Evolutionary conservation across 2,888 invertebrate species (phyloP).

Genomic region (Drosophila aldrichi): DNA sequence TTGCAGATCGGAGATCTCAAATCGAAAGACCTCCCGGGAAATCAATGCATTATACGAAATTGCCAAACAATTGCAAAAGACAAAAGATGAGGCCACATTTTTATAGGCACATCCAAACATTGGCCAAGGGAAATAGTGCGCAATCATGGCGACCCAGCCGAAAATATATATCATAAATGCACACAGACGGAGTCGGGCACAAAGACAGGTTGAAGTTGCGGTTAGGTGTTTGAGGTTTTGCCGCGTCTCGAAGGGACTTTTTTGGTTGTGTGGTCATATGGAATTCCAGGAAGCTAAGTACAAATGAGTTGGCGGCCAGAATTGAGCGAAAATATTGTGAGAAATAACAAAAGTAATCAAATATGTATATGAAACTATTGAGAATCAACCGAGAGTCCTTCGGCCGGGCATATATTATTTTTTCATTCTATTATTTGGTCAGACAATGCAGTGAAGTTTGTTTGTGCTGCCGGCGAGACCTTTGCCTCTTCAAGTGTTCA

Average conservation of each 20-base stretch:
- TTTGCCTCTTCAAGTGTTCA: constrained; percentile 26
- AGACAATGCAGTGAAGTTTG: constrained; percentile 35
- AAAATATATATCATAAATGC: constrained; percentile 71
- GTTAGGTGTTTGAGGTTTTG: constrained; percentile 70
- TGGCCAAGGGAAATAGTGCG: constrained; percentile 53
- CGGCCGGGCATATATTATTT: constrained; percentile 16
- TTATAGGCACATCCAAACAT: constrained; percentile 73
- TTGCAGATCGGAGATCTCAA: constrained; percentile 9
- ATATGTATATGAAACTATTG: constrained; percentile 33
- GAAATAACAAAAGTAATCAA: constrained; percentile 73
- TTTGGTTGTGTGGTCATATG: constrained; percentile 56
- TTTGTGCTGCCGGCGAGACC: constrained; percentile 35
- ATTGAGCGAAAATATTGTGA: constrained; percentile 75
- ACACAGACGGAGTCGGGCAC: constrained; percentile 20
- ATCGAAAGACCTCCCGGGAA: constrained; percentile 69
- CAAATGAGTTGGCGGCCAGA: constrained; percentile 57
- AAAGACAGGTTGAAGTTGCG: constrained; percentile 57
- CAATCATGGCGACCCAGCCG: constrained; percentile 61
- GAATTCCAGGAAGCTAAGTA: constrained; percentile 66
- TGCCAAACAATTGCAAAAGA: constrained; percentile 74
- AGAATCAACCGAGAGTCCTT: constrained; percentile 10
- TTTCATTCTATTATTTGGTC: constrained; percentile 51
- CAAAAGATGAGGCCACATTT: constrained; percentile 58
- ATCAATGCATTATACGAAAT: constrained; percentile 62
- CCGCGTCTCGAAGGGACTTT: constrained; percentile 55